Base-by-base conservation (phyloP, 2,888 invertebrate species). In the Gerris lacustris region DNA sequence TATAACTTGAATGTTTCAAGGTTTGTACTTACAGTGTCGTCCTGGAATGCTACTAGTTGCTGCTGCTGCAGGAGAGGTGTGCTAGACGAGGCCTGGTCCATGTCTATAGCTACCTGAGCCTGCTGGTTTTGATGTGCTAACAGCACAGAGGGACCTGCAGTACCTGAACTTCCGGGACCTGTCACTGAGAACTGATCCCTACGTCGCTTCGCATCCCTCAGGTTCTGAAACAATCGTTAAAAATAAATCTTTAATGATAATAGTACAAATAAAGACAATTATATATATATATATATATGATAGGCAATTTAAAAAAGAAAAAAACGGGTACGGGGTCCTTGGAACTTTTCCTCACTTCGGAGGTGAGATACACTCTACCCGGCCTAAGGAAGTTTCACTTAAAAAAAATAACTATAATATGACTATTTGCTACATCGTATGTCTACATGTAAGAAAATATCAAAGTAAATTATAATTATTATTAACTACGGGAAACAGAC, bases 121-220 rank as follows among this genome's bases (percentile, higher is more conserved):
- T 55, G 55, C 5, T 55, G 55, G 17, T 79, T 79, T 69, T 79
- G 79, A 70, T 78, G 79, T 15, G 83, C 83, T 75, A 85, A 83
- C 70, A 82, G 80, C 43, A 84, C 83, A 63, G 87, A 17, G 86
- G 85, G 73, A 44, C 89, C 87, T 63, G 88, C 80, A 74, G 86
- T 83, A 7, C 84, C 82, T 64, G 85, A 84, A 45, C 87, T 88
- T 4, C 64, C 64, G 5, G 64, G 64, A 17, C 64, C 64, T 1
- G 9, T 17, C 79, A 88, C 88, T n/a, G 87, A 85, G 80, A 92
- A 96, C 79, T 96, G 95, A 80, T 98, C 97, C 75, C 96, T 85
- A 76, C 98, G 86, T 75, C 85, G 89, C 80, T 96, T 95, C 80
- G 98, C 97, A 77, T 96, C 92, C 80, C 95, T 95, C 79, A 99